phyloP scores from a whole-genome alignment of 1,140 invertebrate genomes.

The Atta texana region DNA sequence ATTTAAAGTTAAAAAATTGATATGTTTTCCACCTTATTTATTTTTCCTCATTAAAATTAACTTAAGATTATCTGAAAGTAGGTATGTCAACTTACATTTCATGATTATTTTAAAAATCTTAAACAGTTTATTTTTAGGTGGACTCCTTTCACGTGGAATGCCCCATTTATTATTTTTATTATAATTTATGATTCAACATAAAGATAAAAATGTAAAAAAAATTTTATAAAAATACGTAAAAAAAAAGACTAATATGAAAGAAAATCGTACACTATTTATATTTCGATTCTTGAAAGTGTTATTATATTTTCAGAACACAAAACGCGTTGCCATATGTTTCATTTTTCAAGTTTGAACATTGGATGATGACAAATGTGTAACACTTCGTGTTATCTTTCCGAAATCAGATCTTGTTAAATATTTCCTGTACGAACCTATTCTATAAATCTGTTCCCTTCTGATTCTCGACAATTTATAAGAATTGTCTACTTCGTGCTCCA shows the following conservation, averaged over 20 bases:
- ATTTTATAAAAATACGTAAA: background rate
- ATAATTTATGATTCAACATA: background rate
- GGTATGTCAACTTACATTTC: no score
- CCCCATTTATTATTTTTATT: background rate
- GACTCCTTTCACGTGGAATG: no score
- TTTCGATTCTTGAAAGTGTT: background rate
- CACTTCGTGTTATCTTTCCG: background rate
- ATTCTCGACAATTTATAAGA: conserved; percentile 32
- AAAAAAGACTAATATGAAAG: background rate
- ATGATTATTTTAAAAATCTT: no score
- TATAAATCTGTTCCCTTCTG: background rate
- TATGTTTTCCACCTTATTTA: no score
- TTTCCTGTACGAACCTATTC: background rate
- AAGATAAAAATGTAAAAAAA: background rate
- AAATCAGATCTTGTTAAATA: conserved; percentile 26
- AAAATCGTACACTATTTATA: background rate
- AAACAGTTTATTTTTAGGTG: no score
- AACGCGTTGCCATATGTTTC: background rate
- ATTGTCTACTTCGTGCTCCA: conserved; percentile 39
- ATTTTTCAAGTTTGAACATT: background rate
- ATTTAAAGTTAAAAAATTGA: no score
- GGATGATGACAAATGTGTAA: background rate
- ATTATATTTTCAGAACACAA: background rate
- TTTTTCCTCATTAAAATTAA: no score
- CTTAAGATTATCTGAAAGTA: no score